Evolutionary conservation across 2,113 vertebrate species (phyloP).

Genomic region (Formicarius rufipectus): DNA sequence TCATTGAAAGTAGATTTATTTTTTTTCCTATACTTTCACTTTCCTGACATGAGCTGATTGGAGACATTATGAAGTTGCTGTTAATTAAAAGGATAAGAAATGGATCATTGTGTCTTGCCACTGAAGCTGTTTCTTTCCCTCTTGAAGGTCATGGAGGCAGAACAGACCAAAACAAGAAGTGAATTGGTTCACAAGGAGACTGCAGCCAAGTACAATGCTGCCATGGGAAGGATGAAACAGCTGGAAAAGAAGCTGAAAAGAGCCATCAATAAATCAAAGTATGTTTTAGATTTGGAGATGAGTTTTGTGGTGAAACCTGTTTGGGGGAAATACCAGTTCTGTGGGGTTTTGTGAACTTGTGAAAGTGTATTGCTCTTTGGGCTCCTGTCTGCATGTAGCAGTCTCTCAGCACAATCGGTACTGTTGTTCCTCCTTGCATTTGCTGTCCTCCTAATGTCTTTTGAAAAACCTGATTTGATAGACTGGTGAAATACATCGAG

Average conservation of each 20-base stretch:
- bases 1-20: not conserved
- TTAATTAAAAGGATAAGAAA: not conserved
- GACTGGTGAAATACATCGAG: not conserved
- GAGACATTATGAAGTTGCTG: not conserved
- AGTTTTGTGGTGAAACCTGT: not conserved
- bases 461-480: not conserved
- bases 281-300: not conserved
- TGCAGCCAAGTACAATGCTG: slow-evolving; percentile 88
- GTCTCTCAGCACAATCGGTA: not conserved
- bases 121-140: not conserved
- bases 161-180: slow-evolving; percentile 90
- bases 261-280: slow-evolving; percentile 98
- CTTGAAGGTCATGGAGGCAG: slow-evolving; percentile 94
- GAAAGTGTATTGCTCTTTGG: not conserved
- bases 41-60: not conserved
- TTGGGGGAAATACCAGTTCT: not conserved
- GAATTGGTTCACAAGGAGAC: slow-evolving; percentile 94
- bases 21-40: not conserved
- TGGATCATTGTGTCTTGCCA: not conserved
- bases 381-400: not conserved
- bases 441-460: not conserved
- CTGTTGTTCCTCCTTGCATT: not conserved
- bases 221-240: slow-evolving; percentile 92
- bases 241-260: slow-evolving; percentile 97
- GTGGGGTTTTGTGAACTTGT: not conserved